These are phyloP conservation scores for Listronotus bonariensis DNA, from an alignment of 1,140 invertebrate genomes.

Conservation along the genomic window DNA sequence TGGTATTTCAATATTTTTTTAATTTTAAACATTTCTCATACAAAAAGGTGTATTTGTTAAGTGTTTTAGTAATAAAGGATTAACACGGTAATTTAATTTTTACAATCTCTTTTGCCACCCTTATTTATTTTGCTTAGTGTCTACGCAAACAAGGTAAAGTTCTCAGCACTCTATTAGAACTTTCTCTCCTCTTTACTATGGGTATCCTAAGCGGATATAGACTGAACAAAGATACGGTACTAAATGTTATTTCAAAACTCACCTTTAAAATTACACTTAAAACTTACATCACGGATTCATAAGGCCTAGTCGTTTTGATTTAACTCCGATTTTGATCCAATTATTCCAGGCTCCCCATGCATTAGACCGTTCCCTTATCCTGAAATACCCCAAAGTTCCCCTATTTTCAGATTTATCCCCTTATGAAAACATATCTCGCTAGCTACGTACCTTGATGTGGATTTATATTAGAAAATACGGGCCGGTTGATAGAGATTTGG, in stretches of 20 bases:
- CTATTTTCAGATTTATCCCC: slow-evolving; percentile 27
- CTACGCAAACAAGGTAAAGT: too few species aligned
- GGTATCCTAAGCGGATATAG: too few species aligned
- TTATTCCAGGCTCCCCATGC: slow-evolving; percentile 26
- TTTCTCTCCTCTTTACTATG: too few species aligned
- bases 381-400: slow-evolving; percentile 12
- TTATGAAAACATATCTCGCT: slow-evolving; percentile 33
- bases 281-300: slow-evolving; percentile 8
- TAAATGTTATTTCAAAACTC: slow-evolving; percentile 2
- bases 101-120: too few species aligned
- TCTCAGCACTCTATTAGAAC: too few species aligned
- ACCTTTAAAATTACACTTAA: background rate
- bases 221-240: background rate
- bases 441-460: slow-evolving; percentile 33
- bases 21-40: too few species aligned
- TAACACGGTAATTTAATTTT: too few species aligned
- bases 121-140: too few species aligned
- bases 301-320: slow-evolving; percentile 21
- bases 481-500: slow-evolving; percentile 19
- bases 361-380: slow-evolving; percentile 33
- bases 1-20: too few species aligned
- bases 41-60: too few species aligned
- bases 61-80: too few species aligned
- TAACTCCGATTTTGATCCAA: slow-evolving; percentile 37
- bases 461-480: slow-evolving; percentile 28